These are phyloP conservation scores for Bugulina stolonifera DNA, from an alignment of 2,888 invertebrate genomes.

Conservation along the genomic window DNA sequence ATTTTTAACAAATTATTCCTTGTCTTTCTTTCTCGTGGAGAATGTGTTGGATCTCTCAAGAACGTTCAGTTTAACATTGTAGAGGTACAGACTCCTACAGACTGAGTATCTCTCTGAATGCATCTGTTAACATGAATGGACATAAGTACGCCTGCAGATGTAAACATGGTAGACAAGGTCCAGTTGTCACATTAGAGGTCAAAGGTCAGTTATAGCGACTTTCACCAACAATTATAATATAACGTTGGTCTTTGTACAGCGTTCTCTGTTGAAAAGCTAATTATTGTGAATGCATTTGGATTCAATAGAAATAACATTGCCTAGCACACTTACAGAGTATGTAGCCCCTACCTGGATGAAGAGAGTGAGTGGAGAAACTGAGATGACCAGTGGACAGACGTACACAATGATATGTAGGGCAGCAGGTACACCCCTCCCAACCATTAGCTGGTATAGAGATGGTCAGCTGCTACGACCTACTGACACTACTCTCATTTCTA, in stretches of 20 bases:
- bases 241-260: too few relatives aligned
- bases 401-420: constrained; percentile 33
- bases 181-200: not conserved
- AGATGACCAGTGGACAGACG: not conserved
- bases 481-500: not conserved
- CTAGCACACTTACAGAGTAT: not conserved
- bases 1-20: too few relatives aligned
- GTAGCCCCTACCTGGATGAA: not conserved
- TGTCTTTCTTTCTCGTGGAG: too few relatives aligned
- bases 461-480: not conserved
- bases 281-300: too few relatives aligned
- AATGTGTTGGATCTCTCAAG: too few relatives aligned
- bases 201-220: too few relatives aligned
- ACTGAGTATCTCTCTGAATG: not conserved
- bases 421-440: constrained; percentile 35
- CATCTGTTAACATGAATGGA: not conserved
- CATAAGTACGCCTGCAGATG: constrained; percentile 11
- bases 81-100: not conserved
- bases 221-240: too few relatives aligned
- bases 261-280: too few relatives aligned
- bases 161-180: not conserved
- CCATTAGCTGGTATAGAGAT: constrained; percentile 38
- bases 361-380: not conserved
- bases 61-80: too few relatives aligned
- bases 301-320: not conserved